Evolutionary conservation across 23 tunicate genomes (phyloP).

Genomic region (Halocynthia roretzi): DNA sequence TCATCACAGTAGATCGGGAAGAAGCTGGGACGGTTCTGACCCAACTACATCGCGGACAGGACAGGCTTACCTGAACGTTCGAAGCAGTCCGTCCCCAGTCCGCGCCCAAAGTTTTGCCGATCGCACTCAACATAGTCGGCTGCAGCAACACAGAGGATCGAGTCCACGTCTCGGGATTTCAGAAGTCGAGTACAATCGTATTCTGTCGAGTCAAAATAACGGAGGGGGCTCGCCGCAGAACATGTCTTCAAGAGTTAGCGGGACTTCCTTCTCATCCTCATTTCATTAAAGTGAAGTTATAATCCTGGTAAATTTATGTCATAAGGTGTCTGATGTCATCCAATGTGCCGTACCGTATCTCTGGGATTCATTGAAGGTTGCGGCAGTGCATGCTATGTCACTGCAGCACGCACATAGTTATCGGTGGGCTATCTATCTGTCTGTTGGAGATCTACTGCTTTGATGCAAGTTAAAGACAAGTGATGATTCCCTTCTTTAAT

Average conservation of each 20-base stretch:
- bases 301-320: too few relatives aligned
- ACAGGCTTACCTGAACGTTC: conserved; percentile 23
- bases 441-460: too few relatives aligned
- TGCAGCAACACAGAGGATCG: conserved; percentile 43
- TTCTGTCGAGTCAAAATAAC: conserved; percentile 6
- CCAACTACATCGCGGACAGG: conserved; percentile 27
- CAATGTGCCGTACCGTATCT: too few relatives aligned
- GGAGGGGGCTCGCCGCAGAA: neutral
- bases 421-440: too few relatives aligned
- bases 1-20: conserved; percentile 59
- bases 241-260: conserved; percentile 30
- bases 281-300: conserved; percentile 30
- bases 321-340: too few relatives aligned
- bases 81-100: conserved; percentile 47
- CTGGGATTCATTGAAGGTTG: too few relatives aligned
- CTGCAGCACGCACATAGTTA: too few relatives aligned
- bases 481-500: too few relatives aligned
- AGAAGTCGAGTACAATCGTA: conserved; percentile 5
- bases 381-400: too few relatives aligned
- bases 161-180: conserved; percentile 46
- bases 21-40: conserved; percentile 82
- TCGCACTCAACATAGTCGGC: conserved; percentile 18
- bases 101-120: conserved; percentile 53
- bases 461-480: too few relatives aligned
- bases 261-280: conserved; percentile 90